These are phyloP conservation scores for Aphrophora alni DNA, from an alignment of 2,888 invertebrate genomes.

Conservation along the genomic window DNA sequence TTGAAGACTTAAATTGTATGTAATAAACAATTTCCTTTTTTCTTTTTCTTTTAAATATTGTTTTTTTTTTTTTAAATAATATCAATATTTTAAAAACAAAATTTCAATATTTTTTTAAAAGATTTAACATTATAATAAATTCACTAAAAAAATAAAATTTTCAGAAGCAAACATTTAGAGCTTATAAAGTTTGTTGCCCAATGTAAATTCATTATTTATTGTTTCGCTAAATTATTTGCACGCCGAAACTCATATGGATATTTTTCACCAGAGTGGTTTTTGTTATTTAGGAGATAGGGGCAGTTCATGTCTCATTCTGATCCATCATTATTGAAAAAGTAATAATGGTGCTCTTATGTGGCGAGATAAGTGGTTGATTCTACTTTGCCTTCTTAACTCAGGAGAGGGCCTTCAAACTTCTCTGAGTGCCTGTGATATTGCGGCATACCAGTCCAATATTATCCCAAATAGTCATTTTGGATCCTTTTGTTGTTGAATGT, in stretches of 20 bases:
- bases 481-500: not conserved
- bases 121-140: no score
- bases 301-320: not conserved
- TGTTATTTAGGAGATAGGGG: not conserved
- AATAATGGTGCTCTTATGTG: slow-evolving; percentile 36
- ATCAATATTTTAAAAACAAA: no score
- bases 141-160: no score
- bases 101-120: no score
- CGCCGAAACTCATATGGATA: not conserved
- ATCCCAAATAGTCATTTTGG: not conserved
- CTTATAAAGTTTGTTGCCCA: no score
- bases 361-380: not conserved
- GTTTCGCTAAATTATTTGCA: not conserved
- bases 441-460: not conserved
- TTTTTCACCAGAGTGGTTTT: not conserved
- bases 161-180: no score
- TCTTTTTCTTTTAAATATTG: no score
- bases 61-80: no score
- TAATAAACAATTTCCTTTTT: no score
- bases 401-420: not conserved
- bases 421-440: not conserved
- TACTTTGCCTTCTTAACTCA: not conserved
- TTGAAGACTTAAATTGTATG: no score
- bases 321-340: slow-evolving; percentile 48
- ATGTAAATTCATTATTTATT: no score